Evolutionary conservation across 2,888 invertebrate species (phyloP).

Genomic region (Drosophila meridiana): DNA sequence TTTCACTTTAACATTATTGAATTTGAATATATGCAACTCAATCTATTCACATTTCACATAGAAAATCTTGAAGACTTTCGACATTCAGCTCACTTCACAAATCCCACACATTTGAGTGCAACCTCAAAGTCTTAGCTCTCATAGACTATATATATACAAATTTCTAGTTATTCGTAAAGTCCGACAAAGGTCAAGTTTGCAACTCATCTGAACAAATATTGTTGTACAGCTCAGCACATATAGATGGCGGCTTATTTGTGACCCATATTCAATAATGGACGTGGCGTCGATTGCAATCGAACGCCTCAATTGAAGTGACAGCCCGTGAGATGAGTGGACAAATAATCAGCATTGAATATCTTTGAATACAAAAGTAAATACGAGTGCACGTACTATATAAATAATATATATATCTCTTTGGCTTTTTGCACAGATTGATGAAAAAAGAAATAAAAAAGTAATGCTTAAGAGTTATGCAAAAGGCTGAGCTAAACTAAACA

Average conservation of each 20-base stretch:
- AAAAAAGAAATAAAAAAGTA: conserved; percentile 5
- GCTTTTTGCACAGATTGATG: conserved; percentile 40
- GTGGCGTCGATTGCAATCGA: conserved; percentile 70
- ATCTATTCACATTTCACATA: not conserved
- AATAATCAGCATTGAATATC: conserved; percentile 61
- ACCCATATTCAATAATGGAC: conserved; percentile 57
- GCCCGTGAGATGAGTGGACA: conserved; percentile 70
- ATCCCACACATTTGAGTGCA: conserved; percentile 1
- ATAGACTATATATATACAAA: conserved; percentile 25
- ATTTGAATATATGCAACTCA: not conserved
- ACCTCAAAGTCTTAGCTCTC: conserved; percentile 17
- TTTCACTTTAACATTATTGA: too few relatives aligned
- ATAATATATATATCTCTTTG: conserved; percentile 4
- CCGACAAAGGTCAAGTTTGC: conserved; percentile 54
- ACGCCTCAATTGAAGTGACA: conserved; percentile 69
- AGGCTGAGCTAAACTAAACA: conserved; percentile 33
- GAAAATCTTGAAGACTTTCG: not conserved
- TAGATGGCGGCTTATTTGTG: conserved; percentile 42
- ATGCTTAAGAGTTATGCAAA: conserved; percentile 39
- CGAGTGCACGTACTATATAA: conserved; percentile 20
- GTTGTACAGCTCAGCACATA: conserved; percentile 19
- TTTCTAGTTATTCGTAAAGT: conserved; percentile 20
- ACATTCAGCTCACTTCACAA: not conserved
- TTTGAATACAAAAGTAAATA: conserved; percentile 53
- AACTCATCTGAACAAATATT: conserved; percentile 50